Conservation (phyloP, 2,888 invertebrate species). For the Melanostoma scalare region DNA sequence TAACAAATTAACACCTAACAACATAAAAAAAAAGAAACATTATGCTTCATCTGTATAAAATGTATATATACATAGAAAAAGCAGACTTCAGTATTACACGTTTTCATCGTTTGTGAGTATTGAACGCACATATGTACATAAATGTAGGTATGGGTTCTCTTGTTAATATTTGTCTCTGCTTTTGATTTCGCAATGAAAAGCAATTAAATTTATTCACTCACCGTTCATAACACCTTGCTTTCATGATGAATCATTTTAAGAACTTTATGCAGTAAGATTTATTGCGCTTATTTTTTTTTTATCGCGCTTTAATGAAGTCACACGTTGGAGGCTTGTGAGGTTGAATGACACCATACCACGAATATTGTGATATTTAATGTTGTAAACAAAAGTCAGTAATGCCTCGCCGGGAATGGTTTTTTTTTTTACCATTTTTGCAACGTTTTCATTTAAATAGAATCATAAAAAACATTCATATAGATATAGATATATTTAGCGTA, state of each 20-base stretch:
- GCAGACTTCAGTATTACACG: conserved; percentile 66
- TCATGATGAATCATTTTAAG: conserved; percentile 3
- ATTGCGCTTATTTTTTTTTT: not conserved
- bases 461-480: no score
- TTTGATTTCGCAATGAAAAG: conserved; percentile 13
- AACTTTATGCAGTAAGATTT: not conserved
- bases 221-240: conserved; percentile 7
- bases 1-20: conserved; percentile 72
- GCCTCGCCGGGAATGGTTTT: no score
- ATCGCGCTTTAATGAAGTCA: not conserved
- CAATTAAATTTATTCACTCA: not conserved
- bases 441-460: no score
- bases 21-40: conserved; percentile 39
- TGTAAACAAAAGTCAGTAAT: no score
- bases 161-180: conserved; percentile 7
- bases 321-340: not conserved
- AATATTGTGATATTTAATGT: no score
- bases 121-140: conserved; percentile 20
- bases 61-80: conserved; percentile 19
- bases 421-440: no score
- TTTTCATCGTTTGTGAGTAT: conserved; percentile 33
- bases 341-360: no score
- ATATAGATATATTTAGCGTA: no score
- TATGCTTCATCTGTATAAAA: conserved; percentile 51
- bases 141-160: not conserved